A percentile compares a stretch with the other conserved stretches of the same genome.
These are phyloP conservation scores for Samia ricini DNA, from an alignment of 1,140 invertebrate species.

Conservation along the genomic window DNA sequence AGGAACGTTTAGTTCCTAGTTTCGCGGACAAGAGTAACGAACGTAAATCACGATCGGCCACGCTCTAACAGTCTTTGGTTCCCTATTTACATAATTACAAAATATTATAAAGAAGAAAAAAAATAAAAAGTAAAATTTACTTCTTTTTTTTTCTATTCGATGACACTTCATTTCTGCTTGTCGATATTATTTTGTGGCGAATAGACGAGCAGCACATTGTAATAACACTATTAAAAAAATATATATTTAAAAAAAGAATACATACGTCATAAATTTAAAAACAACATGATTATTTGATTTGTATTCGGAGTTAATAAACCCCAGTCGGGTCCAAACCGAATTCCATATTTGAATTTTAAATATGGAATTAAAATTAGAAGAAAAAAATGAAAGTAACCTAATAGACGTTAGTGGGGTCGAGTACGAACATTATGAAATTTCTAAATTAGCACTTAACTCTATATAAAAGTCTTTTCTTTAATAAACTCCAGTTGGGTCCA, in stretches of 20 bases:
- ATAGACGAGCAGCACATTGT: slow-evolving; percentile 42
- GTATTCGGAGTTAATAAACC: slow-evolving; percentile 39
- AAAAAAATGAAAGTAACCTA: slow-evolving; percentile 39
- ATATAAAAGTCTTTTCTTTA: slow-evolving; percentile 32
- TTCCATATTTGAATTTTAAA: slow-evolving; percentile 38
- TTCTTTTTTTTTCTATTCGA: slow-evolving; percentile 66
- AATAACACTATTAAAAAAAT: background rate
- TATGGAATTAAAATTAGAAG: slow-evolving; percentile 20
- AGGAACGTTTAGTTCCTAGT: slow-evolving; percentile 31
- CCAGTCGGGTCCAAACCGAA: slow-evolving; percentile 55
- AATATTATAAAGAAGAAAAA: slow-evolving; percentile 15
- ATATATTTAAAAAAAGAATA: slow-evolving; percentile 4
- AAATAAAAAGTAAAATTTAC: slow-evolving; percentile 18
- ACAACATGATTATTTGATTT: slow-evolving; percentile 14
- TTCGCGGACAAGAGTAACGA: slow-evolving; percentile 37
- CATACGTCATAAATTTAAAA: slow-evolving; percentile 14
- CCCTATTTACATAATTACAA: slow-evolving; percentile 58
- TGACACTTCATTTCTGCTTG: slow-evolving; percentile 58
- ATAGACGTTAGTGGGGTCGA: slow-evolving; percentile 70
- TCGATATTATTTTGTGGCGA: slow-evolving; percentile 60
- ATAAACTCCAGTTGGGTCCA: slow-evolving; percentile 58
- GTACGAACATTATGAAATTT: slow-evolving; percentile 55
- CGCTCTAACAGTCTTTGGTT: slow-evolving; percentile 70
- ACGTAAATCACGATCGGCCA: slow-evolving; percentile 29
- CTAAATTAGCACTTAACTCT: slow-evolving; percentile 38